Percentiles rank a stretch among this genome's conserved stretches.
These are phyloP conservation scores for Leptoclinus maculatus DNA, from an alignment of 2,797 vertebrate genomes.

Conservation along the genomic window DNA sequence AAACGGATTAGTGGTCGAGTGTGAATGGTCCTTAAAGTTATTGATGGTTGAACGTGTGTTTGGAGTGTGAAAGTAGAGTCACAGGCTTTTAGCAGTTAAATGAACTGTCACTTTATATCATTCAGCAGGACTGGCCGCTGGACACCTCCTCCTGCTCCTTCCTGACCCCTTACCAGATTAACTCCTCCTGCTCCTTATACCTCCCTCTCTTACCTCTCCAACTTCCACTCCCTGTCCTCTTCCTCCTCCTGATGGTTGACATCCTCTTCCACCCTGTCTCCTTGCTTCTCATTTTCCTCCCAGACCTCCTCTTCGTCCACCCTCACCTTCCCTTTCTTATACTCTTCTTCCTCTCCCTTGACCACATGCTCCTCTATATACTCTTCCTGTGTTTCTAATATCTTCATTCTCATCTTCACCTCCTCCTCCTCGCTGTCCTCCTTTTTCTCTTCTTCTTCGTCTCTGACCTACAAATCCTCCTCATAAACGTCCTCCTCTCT, in stretches of 20 bases:
- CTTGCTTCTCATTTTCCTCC: neutral
- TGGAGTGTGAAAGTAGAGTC: neutral
- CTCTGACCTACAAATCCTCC: neutral
- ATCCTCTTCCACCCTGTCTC: neutral
- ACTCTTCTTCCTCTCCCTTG: neutral
- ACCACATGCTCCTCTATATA: neutral
- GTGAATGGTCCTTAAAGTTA: neutral
- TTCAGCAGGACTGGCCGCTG: neutral
- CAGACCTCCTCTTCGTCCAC: neutral
- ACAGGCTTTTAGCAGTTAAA: slow-evolving; percentile 31
- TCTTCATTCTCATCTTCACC: no score
- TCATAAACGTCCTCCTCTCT: neutral
- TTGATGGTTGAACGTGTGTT: neutral
- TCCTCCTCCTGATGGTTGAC: slow-evolving; percentile 2
- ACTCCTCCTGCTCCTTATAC: neutral
- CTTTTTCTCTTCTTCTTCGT: neutral
- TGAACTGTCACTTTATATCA: slow-evolving; percentile 44
- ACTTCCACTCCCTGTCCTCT: neutral
- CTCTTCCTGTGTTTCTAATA: neutral
- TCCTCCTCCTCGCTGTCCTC: neutral
- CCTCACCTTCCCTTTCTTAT: neutral
- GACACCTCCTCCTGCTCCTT: slow-evolving; percentile 1
- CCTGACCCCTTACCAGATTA: neutral
- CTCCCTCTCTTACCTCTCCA: neutral
- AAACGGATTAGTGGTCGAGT: neutral